Evolutionary conservation across 64 coral and sea anemone species (phyloP), one percentile per base, ranked within the genome.

Genomic region (Acropora tenuis): DNA sequence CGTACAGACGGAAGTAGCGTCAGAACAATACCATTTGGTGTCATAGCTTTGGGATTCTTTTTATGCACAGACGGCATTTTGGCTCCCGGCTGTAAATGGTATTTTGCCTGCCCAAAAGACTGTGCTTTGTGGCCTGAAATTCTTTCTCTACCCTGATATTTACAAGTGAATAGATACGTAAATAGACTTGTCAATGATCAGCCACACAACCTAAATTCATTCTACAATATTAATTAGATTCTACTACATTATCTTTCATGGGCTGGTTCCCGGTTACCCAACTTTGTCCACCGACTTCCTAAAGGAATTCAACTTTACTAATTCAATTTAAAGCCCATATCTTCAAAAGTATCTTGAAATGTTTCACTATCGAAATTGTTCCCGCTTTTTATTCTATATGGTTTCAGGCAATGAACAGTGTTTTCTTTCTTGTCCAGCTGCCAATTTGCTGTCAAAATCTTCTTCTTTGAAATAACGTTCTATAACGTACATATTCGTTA

Each of bases 311-410:
- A 69, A 61, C 78, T 79, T 87, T 3, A 88, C 75, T 30, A 0
- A 48, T 79, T 87, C 50, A 55, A 10, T 55, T 55, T 55, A 7
- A 55, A 75, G 9, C 13, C 73, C 20, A 86, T 47, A 63, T 90
- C 80, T 8, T 94, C 83, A 2, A 90, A n/a, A 9, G 88, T 88
- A 69, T 97, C 92, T 78, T 91, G 89, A 77, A 94, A 97, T 57
- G 48, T 85, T 78, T 75, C 75, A 50, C 42, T 80, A 77, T 97
- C 95, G 48, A 83, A 91, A 7, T 94, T 85, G 17, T 94, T 86
- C 9, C 61, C 78, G 57, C 41, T 74, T 18, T 18, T 53, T 60
- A 89, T 60, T 96, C 10, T 89, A 58, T 8, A 74, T 73, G 80
- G 66, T 90, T 40, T 69, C 47, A 19, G 74, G 47, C 6, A 50